Conservation (phyloP, 2,113 vertebrate genomes). For the Microcebus ravelobensis region DNA sequence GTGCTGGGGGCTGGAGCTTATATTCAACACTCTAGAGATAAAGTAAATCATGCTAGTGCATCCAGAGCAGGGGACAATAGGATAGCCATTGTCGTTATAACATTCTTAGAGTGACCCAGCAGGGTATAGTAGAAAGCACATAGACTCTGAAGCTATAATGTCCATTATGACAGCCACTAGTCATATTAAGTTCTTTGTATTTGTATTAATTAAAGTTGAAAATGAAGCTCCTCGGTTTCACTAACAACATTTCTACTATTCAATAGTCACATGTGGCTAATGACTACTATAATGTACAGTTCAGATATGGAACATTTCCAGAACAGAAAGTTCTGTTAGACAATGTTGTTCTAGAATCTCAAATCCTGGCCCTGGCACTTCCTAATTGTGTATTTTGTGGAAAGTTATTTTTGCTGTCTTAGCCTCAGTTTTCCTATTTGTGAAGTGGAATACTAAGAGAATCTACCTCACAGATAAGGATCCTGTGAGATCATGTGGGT, state of each 20-base stretch:
- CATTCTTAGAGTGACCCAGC: not conserved
- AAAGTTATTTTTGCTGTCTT: not conserved
- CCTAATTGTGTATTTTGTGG: not conserved
- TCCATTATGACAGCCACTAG: not conserved
- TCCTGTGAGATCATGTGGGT: not conserved
- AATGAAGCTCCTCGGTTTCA: not conserved
- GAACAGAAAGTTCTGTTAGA: not conserved
- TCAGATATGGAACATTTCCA: not conserved
- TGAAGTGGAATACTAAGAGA: not conserved
- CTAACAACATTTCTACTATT: not conserved
- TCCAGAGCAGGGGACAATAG: not conserved
- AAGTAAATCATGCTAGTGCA: not conserved
- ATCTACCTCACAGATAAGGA: not conserved
- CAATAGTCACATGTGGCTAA: not conserved
- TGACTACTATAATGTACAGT: not conserved
- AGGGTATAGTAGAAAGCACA: not conserved
- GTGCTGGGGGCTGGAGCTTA: not conserved
- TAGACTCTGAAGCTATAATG: not conserved
- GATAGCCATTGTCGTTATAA: not conserved
- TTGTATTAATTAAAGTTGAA: slow-evolving; percentile 25
- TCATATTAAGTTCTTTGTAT: not conserved
- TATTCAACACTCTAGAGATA: not conserved
- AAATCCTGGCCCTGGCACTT: not conserved
- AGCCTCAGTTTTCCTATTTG: not conserved
- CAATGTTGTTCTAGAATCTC: not conserved